Conservation (phyloP, 2,888 invertebrate genomes). For the Pammene fasciana region DNA sequence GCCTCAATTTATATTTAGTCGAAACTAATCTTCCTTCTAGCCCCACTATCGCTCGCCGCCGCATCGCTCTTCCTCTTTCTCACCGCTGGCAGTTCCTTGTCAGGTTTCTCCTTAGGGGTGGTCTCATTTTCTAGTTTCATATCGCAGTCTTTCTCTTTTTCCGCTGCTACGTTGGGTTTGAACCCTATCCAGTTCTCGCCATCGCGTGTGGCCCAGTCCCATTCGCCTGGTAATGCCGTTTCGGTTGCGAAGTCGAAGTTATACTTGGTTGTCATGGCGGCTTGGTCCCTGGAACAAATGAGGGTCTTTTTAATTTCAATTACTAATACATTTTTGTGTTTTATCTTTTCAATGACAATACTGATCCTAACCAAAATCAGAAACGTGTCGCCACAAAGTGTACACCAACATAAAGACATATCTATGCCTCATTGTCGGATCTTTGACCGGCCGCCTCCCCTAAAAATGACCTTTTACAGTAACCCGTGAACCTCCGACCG, state of each 20-base stretch:
- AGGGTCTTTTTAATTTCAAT: background rate
- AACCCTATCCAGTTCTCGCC: slow-evolving; percentile 55
- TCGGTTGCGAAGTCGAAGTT: slow-evolving; percentile 84
- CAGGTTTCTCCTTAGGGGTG: slow-evolving; percentile 56
- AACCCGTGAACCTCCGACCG: too few species aligned
- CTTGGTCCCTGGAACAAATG: slow-evolving; percentile 32
- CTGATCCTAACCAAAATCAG: too few species aligned
- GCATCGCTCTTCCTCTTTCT: slow-evolving; percentile 53
- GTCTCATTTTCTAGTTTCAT: slow-evolving; percentile 56
- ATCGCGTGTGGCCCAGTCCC: slow-evolving; percentile 70
- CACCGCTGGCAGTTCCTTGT: slow-evolving; percentile 45
- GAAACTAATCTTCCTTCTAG: slow-evolving; percentile 60
- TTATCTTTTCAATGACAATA: too few species aligned
- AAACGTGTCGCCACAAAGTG: too few species aligned
- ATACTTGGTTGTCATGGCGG: slow-evolving; percentile 71
- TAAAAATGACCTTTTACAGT: too few species aligned
- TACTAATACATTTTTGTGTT: background rate
- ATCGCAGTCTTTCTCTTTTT: slow-evolving; percentile 42
- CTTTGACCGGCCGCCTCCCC: too few species aligned
- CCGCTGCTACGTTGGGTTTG: slow-evolving; percentile 41
- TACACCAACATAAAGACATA: too few species aligned
- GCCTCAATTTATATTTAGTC: slow-evolving; percentile 44
- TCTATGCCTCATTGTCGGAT: too few species aligned
- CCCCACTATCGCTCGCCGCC: slow-evolving; percentile 47
- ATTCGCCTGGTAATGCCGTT: slow-evolving; percentile 67